phyloP scores from a whole-genome alignment of 2,888 invertebrate genomes.

The Orgyia antiqua region DNA sequence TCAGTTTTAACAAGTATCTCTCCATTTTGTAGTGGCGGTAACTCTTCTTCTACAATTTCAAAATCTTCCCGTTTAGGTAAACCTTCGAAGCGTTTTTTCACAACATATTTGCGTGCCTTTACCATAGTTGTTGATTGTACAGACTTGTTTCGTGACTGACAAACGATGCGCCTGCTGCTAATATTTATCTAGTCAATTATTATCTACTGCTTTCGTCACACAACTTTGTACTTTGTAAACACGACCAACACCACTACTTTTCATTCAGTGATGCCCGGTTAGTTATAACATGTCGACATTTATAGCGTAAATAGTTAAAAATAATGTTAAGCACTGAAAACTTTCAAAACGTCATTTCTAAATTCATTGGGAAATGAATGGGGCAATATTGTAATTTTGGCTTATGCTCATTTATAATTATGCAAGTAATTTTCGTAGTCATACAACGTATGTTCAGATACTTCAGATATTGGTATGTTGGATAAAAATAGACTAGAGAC shows the following conservation, averaged over 20 bases:
- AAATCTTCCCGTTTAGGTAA: constrained; percentile 76
- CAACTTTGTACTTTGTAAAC: neutral
- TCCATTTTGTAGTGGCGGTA: constrained; percentile 26
- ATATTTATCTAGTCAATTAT: neutral
- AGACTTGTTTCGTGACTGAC: neutral
- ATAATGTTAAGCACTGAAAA: too few relatives aligned
- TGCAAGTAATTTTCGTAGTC: too few relatives aligned
- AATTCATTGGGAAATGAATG: too few relatives aligned
- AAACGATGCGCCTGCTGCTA: neutral
- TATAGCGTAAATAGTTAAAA: neutral
- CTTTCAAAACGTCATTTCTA: too few relatives aligned
- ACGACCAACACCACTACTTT: neutral
- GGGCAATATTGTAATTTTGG: too few relatives aligned
- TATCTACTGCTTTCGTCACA: neutral
- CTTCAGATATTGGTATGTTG: too few relatives aligned
- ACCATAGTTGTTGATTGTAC: constrained; percentile 42
- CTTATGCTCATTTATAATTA: too few relatives aligned
- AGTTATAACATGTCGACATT: neutral
- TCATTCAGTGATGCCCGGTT: neutral
- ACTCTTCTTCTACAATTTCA: constrained; percentile 75
- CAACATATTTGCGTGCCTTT: constrained; percentile 63
- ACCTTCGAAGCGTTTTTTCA: constrained; percentile 70
- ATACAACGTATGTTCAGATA: too few relatives aligned
- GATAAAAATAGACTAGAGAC: too few relatives aligned
- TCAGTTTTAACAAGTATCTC: constrained; percentile 45